phyloP scores from a whole-genome alignment of 2,888 invertebrate genomes.

The Ochropleura plecta region DNA sequence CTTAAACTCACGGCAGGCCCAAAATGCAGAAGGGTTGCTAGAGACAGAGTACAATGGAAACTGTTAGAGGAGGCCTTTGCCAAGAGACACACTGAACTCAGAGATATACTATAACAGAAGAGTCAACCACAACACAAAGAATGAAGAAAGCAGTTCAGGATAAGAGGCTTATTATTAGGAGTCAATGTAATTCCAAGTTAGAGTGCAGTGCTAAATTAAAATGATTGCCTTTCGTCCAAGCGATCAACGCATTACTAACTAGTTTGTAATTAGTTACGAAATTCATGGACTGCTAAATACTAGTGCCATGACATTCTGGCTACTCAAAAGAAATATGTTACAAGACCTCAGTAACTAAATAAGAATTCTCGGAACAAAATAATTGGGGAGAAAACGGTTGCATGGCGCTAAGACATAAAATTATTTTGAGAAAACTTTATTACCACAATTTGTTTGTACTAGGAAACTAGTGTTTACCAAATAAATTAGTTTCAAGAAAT shows the following conservation, averaged over 20 bases:
- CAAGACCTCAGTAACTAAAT: not conserved
- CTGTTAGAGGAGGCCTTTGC: too few relatives aligned
- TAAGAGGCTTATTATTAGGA: not conserved
- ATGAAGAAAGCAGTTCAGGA: too few relatives aligned
- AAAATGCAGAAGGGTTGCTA: too few relatives aligned
- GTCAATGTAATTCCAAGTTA: not conserved
- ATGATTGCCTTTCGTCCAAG: too few relatives aligned
- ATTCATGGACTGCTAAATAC: not conserved
- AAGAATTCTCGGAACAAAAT: not conserved
- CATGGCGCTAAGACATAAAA: too few relatives aligned
- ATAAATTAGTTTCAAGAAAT: not conserved
- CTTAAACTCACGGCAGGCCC: too few relatives aligned
- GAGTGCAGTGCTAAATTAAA: too few relatives aligned
- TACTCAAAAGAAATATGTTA: not conserved
- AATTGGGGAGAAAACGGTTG: not conserved
- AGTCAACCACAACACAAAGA: too few relatives aligned
- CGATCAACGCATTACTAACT: not conserved
- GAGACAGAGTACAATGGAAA: too few relatives aligned
- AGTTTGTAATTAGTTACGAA: not conserved
- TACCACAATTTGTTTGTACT: not conserved
- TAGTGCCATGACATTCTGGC: not conserved
- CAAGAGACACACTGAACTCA: too few relatives aligned
- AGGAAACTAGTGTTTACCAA: not conserved
- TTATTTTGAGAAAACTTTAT: not conserved
- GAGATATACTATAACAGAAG: too few relatives aligned